These are phyloP conservation scores for Tetropium fuscum DNA, from an alignment of 2,888 invertebrate species.

Conservation along the genomic window DNA sequence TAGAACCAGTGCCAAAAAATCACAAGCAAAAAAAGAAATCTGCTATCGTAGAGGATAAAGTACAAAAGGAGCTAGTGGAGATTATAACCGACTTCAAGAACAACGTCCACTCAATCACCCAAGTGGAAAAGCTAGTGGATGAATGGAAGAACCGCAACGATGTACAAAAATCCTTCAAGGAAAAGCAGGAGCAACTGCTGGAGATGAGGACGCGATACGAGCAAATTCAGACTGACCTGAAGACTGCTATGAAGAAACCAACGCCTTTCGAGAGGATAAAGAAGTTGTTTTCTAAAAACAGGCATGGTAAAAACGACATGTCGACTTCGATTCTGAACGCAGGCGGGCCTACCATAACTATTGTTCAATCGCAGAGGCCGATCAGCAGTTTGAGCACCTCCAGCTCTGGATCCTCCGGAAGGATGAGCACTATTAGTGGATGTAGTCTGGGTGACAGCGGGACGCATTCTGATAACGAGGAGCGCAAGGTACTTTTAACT, in stretches of 20 bases:
- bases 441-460: slow-evolving; percentile 87
- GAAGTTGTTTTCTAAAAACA: slow-evolving; percentile 48
- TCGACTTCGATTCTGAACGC: slow-evolving; percentile 40
- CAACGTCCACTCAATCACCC: slow-evolving; percentile 86
- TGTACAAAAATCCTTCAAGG: slow-evolving; percentile 86
- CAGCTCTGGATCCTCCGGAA: slow-evolving; percentile 82
- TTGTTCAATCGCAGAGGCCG: slow-evolving; percentile 67
- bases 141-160: slow-evolving; percentile 90
- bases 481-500: slow-evolving; percentile 68
- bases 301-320: slow-evolving; percentile 46
- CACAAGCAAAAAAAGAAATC: slow-evolving; percentile 56
- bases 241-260: slow-evolving; percentile 79
- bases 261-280: slow-evolving; percentile 83
- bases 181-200: slow-evolving; percentile 85
- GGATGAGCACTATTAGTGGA: slow-evolving; percentile 85
- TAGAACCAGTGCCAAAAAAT: slow-evolving; percentile 47
- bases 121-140: slow-evolving; percentile 87
- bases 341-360: slow-evolving; percentile 39
- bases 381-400: slow-evolving; percentile 78
- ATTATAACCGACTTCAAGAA: slow-evolving; percentile 92
- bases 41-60: slow-evolving; percentile 66
- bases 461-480: slow-evolving; percentile 87
- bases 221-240: slow-evolving; percentile 82
- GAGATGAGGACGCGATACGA: slow-evolving; percentile 83
- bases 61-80: slow-evolving; percentile 85